phyloP scores from a whole-genome alignment of 1,140 invertebrate genomes.

The Caenorhabditis briggsae region DNA sequence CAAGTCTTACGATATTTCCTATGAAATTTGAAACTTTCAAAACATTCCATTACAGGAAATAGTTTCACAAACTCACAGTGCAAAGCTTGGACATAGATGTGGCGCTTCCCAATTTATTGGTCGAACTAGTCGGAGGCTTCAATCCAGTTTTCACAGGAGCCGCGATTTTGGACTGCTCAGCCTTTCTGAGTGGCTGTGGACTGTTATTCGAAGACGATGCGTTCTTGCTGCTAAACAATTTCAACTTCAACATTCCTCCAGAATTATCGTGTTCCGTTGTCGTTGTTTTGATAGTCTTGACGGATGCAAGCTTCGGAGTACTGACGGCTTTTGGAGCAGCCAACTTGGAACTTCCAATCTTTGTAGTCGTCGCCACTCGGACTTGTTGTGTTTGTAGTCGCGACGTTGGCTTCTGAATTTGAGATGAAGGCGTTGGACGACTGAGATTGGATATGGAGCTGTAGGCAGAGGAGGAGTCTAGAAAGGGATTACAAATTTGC shows the following conservation, averaged over 20 bases:
- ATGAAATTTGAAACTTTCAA: too few species aligned
- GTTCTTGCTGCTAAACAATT: slow-evolving; percentile 39
- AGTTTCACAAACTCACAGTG: neutral
- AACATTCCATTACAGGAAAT: neutral
- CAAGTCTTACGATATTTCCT: too few species aligned
- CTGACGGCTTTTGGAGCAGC: slow-evolving; percentile 41
- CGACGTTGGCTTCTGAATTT: slow-evolving; percentile 18
- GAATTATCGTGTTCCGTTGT: neutral
- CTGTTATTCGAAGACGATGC: slow-evolving; percentile 15
- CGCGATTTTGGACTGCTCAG: slow-evolving; percentile 16
- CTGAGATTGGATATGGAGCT: slow-evolving; percentile 33
- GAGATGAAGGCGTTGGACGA: slow-evolving; percentile 28
- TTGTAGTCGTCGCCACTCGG: slow-evolving; percentile 37
- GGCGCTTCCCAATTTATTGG: slow-evolving; percentile 26
- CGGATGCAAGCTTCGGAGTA: slow-evolving; percentile 24
- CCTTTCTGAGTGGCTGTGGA: neutral
- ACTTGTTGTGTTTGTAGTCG: slow-evolving; percentile 28
- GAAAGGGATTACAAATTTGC: neutral
- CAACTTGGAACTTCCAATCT: slow-evolving; percentile 32
- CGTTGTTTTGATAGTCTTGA: slow-evolving; percentile 21
- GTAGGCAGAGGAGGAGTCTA: slow-evolving; percentile 18
- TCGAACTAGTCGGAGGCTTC: slow-evolving; percentile 18
- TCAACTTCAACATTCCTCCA: slow-evolving; percentile 35
- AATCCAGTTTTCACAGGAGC: slow-evolving; percentile 18
- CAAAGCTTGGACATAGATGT: slow-evolving; percentile 25